These are phyloP conservation scores for Alviniconcha strummeri DNA, from an alignment of 2,888 invertebrate species.

Conservation along the genomic window DNA sequence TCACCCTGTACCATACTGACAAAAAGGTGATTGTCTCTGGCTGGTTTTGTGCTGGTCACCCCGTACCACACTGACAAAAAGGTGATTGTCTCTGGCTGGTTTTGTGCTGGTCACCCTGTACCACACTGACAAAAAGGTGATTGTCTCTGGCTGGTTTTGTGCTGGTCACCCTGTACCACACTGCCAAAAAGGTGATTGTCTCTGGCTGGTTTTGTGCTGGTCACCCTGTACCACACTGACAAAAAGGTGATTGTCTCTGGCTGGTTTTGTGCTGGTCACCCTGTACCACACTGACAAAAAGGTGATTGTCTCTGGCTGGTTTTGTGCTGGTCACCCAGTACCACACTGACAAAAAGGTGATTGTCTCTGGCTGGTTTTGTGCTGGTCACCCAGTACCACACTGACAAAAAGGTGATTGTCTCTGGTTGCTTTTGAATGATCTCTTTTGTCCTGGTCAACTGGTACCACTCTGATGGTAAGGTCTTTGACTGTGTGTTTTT, in stretches of 20 bases:
- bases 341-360: constrained; percentile 91
- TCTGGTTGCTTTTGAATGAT: too few relatives aligned
- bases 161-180: too few relatives aligned
- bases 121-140: constrained; percentile 91
- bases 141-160: constrained; percentile 48
- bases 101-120: constrained; percentile 94
- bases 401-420: too few relatives aligned
- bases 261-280: background rate
- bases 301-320: too few relatives aligned
- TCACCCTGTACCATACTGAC: constrained; percentile 95
- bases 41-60: background rate
- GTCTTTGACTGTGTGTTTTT: constrained; percentile 67
- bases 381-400: too few relatives aligned
- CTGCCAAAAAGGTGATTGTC: too few relatives aligned
- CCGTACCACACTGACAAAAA: too few relatives aligned
- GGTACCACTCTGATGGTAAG: constrained; percentile 92
- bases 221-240: constrained; percentile 95
- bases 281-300: too few relatives aligned
- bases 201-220: too few relatives aligned
- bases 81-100: too few relatives aligned
- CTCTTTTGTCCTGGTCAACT: constrained; percentile 95
- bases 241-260: constrained; percentile 82
- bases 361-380: constrained; percentile 48
- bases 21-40: constrained; percentile 82
- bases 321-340: constrained; percentile 94